These are phyloP conservation scores for Varecia variegata DNA, from an alignment of 2,797 vertebrate species.

Conservation along the genomic window DNA sequence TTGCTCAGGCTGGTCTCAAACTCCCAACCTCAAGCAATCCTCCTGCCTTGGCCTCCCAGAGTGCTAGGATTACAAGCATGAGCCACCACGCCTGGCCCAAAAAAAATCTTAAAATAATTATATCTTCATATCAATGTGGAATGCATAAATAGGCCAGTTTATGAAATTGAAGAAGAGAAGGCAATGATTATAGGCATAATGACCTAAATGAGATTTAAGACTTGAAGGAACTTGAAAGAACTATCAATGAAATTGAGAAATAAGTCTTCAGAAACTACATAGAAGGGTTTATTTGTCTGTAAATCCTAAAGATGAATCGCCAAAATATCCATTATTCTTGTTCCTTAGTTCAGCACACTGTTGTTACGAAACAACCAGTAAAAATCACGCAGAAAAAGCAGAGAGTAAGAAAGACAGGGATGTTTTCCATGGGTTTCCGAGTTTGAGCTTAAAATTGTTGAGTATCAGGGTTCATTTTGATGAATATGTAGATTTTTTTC, in stretches of 20 bases:
- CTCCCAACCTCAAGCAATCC: no score
- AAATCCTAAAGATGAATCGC: not conserved
- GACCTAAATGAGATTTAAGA: not conserved
- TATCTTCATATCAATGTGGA: not conserved
- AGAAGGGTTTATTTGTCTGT: not conserved
- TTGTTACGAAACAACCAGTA: not conserved
- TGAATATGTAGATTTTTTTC: not conserved
- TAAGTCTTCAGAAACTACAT: not conserved
- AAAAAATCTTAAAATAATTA: not conserved
- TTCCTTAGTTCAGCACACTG: not conserved
- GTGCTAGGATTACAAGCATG: no score
- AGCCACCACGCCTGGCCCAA: no score
- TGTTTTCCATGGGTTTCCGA: not conserved
- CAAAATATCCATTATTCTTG: not conserved
- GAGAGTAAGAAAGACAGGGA: not conserved
- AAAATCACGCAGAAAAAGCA: not conserved
- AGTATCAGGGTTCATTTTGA: not conserved
- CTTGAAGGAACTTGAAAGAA: not conserved
- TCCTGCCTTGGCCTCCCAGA: no score
- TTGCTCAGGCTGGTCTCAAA: no score
- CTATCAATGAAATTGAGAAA: not conserved
- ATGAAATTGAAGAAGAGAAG: not conserved
- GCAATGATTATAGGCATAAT: not conserved
- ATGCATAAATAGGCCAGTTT: not conserved
- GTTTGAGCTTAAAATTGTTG: not conserved